Base-by-base conservation (phyloP, 1,140 invertebrate species). In the Saccostrea cuccullata region DNA sequence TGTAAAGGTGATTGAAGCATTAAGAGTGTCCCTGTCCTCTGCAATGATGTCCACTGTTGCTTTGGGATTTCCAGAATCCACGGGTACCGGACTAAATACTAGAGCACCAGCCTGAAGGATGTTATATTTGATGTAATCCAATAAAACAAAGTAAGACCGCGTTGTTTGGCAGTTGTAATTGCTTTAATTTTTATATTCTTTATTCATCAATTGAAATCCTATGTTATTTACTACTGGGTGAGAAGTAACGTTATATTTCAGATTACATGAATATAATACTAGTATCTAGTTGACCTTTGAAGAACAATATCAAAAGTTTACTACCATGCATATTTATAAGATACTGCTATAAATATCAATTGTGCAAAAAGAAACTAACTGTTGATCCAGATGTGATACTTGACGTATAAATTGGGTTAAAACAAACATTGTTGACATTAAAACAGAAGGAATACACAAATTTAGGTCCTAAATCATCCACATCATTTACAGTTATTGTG, bases 391-490 rank as follows among this genome's bases (percentile, higher is more conserved):
- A 88, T n/a, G 15, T 60, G 20, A 92, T 13, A 40, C 64, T 73
- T 15, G 91, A 73, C 17, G 85, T 82, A 60, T 93, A 93, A 15
- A 86, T 87, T 36, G 93, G 86, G 23, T 88, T 73, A 23, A 93
- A 70, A 86, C 91, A 92, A 1, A 64, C 26, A 55, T 77, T 85
- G 40, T 67, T 30, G 5, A 67, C 15, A 2, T 4, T 23, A 17
- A 84, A 23, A 88, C 93, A 94, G 2, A 82, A 77, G 8, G 82
- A 0, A 77, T 92, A 92, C 12, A 88, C 82, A 89, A 93, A 94
- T 20, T 88, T 88, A 30, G 93, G 93, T 23, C 86, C 85, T 77
- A 91, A 85, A 85, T 94, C 93, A 90, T 94, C 92, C 2, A 88
- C 93, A 88, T 94, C 93, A 5, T 73, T 84, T 26, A 93, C 87